A percentile compares a stretch with the other conserved stretches of the same genome.
Conservation (phyloP, 1,140 invertebrate genomes). For the Brachionus sp. region DNA sequence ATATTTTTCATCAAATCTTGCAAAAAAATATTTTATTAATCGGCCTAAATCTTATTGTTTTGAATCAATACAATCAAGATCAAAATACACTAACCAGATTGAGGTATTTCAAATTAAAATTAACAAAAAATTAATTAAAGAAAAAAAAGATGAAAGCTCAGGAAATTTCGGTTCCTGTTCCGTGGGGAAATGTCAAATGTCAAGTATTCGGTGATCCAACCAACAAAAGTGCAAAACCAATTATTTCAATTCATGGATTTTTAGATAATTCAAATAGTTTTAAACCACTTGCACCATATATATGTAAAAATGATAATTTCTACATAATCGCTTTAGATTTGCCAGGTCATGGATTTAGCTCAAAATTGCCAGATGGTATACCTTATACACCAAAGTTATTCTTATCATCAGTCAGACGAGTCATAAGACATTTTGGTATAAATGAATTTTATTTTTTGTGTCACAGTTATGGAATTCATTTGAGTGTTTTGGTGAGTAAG, state of each 20-base stretch:
- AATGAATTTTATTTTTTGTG: slow-evolving; percentile 32
- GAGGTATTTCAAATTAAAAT: background rate
- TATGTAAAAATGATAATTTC: slow-evolving; percentile 10
- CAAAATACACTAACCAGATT: background rate
- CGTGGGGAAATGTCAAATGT: slow-evolving; percentile 35
- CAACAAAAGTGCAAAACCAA: background rate
- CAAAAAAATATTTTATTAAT: background rate
- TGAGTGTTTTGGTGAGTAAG: slow-evolving; percentile 35
- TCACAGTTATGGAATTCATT: slow-evolving; percentile 39
- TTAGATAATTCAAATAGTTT: slow-evolving; percentile 44
- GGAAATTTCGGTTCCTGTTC: slow-evolving; percentile 17
- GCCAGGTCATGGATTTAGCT: slow-evolving; percentile 38
- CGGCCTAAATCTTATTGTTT: background rate
- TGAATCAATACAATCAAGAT: background rate
- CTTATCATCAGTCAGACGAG: slow-evolving; percentile 26
- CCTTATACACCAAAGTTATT: slow-evolving; percentile 30
- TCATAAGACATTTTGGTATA: background rate
- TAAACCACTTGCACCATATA: slow-evolving; percentile 30
- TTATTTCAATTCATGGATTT: slow-evolving; percentile 28
- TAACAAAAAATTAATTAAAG: background rate
- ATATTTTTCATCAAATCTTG: background rate
- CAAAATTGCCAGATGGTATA: slow-evolving; percentile 39
- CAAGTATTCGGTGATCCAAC: slow-evolving; percentile 39
- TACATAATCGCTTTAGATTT: slow-evolving; percentile 36
- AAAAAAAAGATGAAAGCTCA: background rate